Evolutionary conservation across 92 coral and sea anemone species (phyloP), one percentile per base, ranked within the genome.

Genomic region (Diadumene lineata): DNA sequence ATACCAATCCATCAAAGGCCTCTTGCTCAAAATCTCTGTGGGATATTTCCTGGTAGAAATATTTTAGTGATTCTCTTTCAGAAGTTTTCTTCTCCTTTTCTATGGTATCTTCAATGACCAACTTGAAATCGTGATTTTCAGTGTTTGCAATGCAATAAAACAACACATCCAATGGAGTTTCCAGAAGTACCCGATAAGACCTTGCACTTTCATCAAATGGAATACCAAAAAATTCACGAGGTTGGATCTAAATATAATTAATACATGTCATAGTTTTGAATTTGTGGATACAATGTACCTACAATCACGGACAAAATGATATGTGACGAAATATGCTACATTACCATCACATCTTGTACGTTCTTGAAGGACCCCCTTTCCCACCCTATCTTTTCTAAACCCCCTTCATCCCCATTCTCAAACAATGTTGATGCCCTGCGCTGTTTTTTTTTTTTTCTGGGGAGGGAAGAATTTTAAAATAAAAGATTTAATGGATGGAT

Each of bases 11-110:
- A 44, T 43, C 74, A 69, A 69, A 69, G 19, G 60, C 74, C 0
- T 48, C n/a, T 19, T 69, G 33, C 27, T 69, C 58, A 2, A 10
- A 24, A 16, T 1, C 28, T 31, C 31, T 22, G 24, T 69, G 74
- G 0, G 74, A 26, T 21, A 69, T 56, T 7, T 22, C 43, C 74
- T 48, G 43, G 48, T 44, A 69, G 32, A 69, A 69, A 48, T 21
- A 69, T 24, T 48, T 9, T 24, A 24, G 7, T 22, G 51, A 1
- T 23, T 56, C 43, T n/a, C n/a, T n/a, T n/a, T n/a, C n/a, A n/a
- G n/a, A n/a, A n/a, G 51, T 29, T 1, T 66, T 30, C 13, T 7
- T 22, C 71, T 34, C 32, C 1, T 15, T 66, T 3, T 17, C 30
- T 21, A n/a, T 34, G 1, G 71, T 51, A 27, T 66, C 24, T 7